Base-by-base conservation (phyloP, 2,888 invertebrate genomes). In the Harpalus rubripes region DNA sequence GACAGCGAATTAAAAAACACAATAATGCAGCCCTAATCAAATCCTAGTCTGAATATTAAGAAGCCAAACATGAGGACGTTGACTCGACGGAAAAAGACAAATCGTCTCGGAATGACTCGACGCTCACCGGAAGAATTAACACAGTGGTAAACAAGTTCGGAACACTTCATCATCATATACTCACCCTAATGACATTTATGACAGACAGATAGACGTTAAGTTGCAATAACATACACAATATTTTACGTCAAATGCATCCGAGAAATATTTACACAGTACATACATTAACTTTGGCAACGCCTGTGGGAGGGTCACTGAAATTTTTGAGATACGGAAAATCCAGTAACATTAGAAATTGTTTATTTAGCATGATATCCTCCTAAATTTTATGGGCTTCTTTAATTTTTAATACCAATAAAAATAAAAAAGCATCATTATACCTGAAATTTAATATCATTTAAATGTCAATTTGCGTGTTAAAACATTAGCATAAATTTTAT, bases 131-230 rank as follows among this genome's bases (percentile, higher is more conserved):
- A 52, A 65, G 78, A 84, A 84, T 84, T 84, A 84, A 78, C 84
- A 78, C 44, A 78, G 63, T 84, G 59, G 84, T 84, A 84, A 84
- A 84, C 84, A 84, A 84, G 78, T 84, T 84, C 61, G 44, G 78
- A 63, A 84, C 84, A 84, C 76, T 84, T 84, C 78, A 84, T 84
- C 84, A 84, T 84, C 78, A 84, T 84, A 84, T 84, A 65, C 78
- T 41, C 63, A 44, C 12, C 41, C 63, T 78, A 84, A 84, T 84
- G 84, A 84, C 84, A 78, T 84, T 84, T 84, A 84, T 84, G 78
- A 84, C 84, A 84, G 78, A 63, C 78, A 78, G 81, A 65, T 58
- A 61, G 80, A 61, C 44, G 65, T 58, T n/a, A 32, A 52, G 68
- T 52, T 65, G 65, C 81, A 81, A 81, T 81, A 81, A 68, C 81